These are phyloP conservation scores for Muntiacus muntjak DNA, from an alignment of 2,113 vertebrate species.

Conservation along the genomic window DNA sequence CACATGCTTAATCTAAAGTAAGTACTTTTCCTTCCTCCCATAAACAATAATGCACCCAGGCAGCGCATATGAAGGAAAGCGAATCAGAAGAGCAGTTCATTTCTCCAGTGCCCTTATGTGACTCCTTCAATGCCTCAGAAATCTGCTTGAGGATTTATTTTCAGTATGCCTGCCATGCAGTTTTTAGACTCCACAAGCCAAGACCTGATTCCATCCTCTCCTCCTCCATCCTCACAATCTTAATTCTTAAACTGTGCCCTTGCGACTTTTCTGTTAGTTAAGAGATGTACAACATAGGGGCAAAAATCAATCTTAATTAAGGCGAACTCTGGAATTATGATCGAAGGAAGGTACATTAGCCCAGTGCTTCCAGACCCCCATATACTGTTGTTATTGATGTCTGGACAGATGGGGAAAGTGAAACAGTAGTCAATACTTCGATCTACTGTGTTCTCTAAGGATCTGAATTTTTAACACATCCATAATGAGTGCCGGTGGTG, in stretches of 20 bases:
- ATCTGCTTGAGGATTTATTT: conserved; percentile 1
- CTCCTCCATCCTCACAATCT: conserved; percentile 35
- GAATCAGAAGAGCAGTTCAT: conserved; percentile 20
- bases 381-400: conserved; percentile 70
- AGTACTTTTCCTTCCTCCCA: neutral
- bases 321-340: conserved; percentile 72
- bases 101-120: conserved; percentile 9
- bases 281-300: conserved; percentile 69
- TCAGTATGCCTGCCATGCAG: neutral
- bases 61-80: neutral
- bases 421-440: conserved; percentile 74
- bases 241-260: conserved; percentile 70
- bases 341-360: conserved; percentile 73
- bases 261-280: conserved; percentile 72
- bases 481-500: conserved; percentile 65
- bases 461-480: conserved; percentile 74
- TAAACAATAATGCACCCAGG: conserved; percentile 12
- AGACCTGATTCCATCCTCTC: conserved; percentile 25
- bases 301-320: conserved; percentile 77
- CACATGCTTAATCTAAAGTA: conserved; percentile 18
- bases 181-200: conserved; percentile 35
- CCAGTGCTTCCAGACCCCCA: conserved; percentile 49
- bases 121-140: conserved; percentile 14
- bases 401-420: conserved; percentile 68
- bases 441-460: conserved; percentile 67